Conservation (phyloP, 1,140 invertebrate species). For the Phenacoccus solenopsis region DNA sequence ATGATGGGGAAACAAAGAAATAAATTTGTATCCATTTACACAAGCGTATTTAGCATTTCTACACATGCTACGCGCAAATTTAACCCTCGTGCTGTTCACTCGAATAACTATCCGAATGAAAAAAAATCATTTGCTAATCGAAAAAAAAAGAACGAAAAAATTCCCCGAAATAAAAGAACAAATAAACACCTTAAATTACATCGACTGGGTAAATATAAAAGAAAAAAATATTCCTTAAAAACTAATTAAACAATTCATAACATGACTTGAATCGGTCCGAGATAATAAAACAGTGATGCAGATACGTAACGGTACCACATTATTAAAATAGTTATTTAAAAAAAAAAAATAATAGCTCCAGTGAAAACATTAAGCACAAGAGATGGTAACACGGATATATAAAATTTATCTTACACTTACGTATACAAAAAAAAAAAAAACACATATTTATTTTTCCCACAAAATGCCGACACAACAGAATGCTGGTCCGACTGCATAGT, state of each 20-base stretch:
- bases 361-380: not conserved
- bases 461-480: no score
- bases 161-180: no score
- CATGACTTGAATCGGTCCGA: not conserved
- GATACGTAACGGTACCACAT: not conserved
- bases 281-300: not conserved
- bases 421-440: not conserved
- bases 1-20: no score
- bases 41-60: no score
- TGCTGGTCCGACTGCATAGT: not conserved
- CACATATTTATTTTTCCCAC: no score
- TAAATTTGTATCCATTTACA: no score
- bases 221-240: not conserved
- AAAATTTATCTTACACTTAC: not conserved
- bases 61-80: no score
- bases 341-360: not conserved
- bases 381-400: not conserved
- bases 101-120: no score
- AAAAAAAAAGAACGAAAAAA: no score
- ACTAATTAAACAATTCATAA: not conserved
- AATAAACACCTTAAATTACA: not conserved
- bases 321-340: not conserved
- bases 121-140: no score
- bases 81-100: no score
- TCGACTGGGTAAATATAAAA: not conserved